Base-by-base conservation (phyloP, 2,113 vertebrate species). In the Cyprinodon brontotheroides region DNA sequence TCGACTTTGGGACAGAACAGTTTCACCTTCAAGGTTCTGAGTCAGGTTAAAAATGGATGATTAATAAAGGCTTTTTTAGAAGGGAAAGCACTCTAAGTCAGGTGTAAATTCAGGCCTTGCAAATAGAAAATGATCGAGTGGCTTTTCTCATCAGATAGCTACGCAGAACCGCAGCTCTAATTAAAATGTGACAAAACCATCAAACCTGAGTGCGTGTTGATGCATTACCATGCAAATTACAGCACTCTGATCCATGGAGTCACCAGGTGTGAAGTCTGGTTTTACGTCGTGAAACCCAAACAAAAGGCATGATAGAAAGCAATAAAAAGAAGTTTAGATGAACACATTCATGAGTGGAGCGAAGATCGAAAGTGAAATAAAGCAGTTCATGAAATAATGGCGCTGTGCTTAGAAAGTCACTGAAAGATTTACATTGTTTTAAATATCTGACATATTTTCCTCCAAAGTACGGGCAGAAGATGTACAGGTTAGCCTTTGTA, bases 181-280 rank as follows among this genome's bases (percentile, higher is more conserved):
- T 57, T 57, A 57, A 57, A 57, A 57, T 57, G 50, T 57, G 50
- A 57, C 50, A 57, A 57, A 57, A 57, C 50, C 50, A 57, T 57
- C 50, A 20, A 57, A 57, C 50, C 50, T 57, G 50, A 57, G 50
- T 57, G 50, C 9, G 50, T 57, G 50, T 57, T 57, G 50, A 57
- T 57, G 50, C 50, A 57, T 57, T 20, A 57, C 17, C 50, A 57
- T 57, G 50, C 17, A 57, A 57, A 57, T 57, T 57, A 57, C 17
- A 20, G 50, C 50, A 57, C 50, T 57, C 50, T 57, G 50, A 57
- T 57, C 17, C 17, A 20, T 20, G 7, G 50, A 53, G 17, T 53
- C 50, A 53, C 8, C 17, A 53, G 20, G 50, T 53, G 50, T 20
- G 50, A 53, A 53, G 50, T 53, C 50, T 17, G 50, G 5, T 6